phyloP scores from a whole-genome alignment of 2,113 vertebrate species.

The Phodopus roborovskii region DNA sequence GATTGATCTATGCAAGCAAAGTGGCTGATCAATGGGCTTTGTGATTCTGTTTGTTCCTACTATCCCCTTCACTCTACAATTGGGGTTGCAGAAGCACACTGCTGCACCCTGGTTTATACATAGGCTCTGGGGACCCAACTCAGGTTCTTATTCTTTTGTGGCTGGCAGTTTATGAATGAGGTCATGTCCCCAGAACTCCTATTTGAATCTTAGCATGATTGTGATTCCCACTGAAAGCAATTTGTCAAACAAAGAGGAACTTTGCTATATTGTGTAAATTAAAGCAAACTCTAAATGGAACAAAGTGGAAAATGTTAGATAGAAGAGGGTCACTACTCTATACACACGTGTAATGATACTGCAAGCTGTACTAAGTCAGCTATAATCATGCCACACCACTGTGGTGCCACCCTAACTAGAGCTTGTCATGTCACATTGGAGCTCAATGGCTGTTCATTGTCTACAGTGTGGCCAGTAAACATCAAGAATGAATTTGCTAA shows the following conservation, averaged over 20 bases:
- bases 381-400: neutral
- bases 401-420: neutral
- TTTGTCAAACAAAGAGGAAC: neutral
- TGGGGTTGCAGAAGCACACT: neutral
- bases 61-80: no score
- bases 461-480: neutral
- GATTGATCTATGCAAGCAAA: neutral
- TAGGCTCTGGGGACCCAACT: neutral
- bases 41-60: neutral
- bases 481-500: neutral
- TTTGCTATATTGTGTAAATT: neutral
- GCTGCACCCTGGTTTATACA: neutral
- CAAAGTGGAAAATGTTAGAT: neutral
- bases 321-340: neutral
- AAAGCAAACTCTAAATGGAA: neutral
- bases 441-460: neutral
- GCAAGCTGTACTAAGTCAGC: neutral
- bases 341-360: neutral
- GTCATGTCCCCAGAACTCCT: neutral
- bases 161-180: neutral
- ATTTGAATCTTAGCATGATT: neutral
- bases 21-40: neutral
- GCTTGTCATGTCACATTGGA: neutral
- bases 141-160: neutral
- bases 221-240: neutral